Percentiles rank a stretch among this genome's conserved stretches.
phyloP scores from a whole-genome alignment of 30 jellyfish, hydroid and myxozoan genomes.

The Catostylus mosaicus region DNA sequence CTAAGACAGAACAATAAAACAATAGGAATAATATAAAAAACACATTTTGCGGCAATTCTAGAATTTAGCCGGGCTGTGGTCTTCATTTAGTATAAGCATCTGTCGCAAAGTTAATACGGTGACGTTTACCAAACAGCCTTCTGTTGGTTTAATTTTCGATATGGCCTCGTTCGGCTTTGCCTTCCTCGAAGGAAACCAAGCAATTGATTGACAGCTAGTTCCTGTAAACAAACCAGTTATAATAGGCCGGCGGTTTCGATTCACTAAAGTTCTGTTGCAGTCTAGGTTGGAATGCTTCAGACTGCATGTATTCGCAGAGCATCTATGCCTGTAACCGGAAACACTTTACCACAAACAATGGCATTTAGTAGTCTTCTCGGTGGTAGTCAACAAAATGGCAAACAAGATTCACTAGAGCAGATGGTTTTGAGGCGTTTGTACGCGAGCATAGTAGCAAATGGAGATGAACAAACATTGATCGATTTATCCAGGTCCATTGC shows the following conservation, averaged over 20 bases:
- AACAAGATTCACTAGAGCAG: background rate
- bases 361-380: background rate
- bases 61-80: no score
- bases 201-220: constrained; percentile 59
- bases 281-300: background rate
- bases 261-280: background rate
- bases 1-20: no score
- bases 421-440: constrained; percentile 25
- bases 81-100: no score
- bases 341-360: background rate
- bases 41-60: no score
- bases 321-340: background rate
- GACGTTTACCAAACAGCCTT: background rate
- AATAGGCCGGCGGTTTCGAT: constrained; percentile 8
- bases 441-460: background rate
- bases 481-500: constrained; percentile 5
- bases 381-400: background rate
- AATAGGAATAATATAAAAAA: no score
- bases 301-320: background rate
- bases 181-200: constrained; percentile 67
- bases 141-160: background rate
- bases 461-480: constrained; percentile 14
- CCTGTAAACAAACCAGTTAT: constrained; percentile 1
- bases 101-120: no score
- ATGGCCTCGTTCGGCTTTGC: constrained; percentile 47